Percentiles rank a stretch among this genome's conserved stretches.
Conservation (phyloP, 2,113 vertebrate species). For the Myotis yumanensis region DNA sequence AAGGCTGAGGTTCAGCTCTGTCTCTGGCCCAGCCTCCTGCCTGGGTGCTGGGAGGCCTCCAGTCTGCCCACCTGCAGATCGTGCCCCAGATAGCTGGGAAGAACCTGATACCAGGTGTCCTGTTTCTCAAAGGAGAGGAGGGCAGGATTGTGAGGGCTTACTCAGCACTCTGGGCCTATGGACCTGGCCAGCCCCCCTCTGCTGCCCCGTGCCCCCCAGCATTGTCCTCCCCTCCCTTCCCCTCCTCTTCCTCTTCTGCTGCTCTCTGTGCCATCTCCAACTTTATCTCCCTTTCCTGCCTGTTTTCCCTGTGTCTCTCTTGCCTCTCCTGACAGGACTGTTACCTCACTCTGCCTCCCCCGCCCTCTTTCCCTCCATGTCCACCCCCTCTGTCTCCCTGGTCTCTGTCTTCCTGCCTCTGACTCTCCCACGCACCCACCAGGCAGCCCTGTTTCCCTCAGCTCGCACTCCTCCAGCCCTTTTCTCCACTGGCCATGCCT, state of each 20-base stretch:
- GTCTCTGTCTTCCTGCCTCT: not conserved
- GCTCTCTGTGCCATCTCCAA: not conserved
- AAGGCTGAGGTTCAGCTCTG: not conserved
- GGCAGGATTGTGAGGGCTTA: slow-evolving; percentile 66
- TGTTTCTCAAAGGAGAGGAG: slow-evolving; percentile 73
- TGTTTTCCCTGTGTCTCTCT: not conserved
- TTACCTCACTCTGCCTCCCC: not conserved
- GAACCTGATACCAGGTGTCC: slow-evolving; percentile 76
- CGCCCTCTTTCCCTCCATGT: rapidly evolving
- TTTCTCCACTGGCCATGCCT: not conserved
- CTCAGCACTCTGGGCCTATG: slow-evolving; percentile 64
- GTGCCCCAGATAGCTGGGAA: slow-evolving; percentile 55
- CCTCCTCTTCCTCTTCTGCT: too few relatives aligned
- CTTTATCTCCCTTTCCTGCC: not conserved
- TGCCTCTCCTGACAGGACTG: not conserved
- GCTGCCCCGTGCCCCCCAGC: rapidly evolving
- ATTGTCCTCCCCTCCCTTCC: rapidly evolving
- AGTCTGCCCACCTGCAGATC: not conserved
- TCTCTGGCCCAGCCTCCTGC: not conserved
- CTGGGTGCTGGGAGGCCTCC: not conserved
- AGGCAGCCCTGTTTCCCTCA: not conserved
- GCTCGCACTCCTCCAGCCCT: not conserved
- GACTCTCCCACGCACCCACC: rapidly evolving
- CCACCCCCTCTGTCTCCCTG: not conserved
- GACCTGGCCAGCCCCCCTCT: not conserved